Evolutionary conservation across 2,797 vertebrate genomes (phyloP), one percentile per base, ranked within the genome.

Genomic region (Eulemur coronatus): DNA sequence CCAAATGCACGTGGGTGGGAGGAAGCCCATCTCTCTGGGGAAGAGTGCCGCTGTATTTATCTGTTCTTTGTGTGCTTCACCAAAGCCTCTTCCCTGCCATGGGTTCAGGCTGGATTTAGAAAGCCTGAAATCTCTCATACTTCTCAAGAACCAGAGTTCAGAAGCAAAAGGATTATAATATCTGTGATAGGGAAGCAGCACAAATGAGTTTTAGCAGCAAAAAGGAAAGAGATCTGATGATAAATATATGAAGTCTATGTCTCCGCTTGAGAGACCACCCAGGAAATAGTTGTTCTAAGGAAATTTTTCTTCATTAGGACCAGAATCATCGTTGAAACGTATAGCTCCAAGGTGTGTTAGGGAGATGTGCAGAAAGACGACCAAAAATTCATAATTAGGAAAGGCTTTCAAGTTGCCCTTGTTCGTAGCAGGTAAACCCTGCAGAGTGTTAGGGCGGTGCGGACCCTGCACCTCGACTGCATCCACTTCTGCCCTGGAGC

Each of bases 121-220:
- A 82, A 95, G 65, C 48, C 90, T 38, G 50, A 63, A 88, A n/a
- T 75, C 43, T 52, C 65, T 38, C 48, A 14, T n/a, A 59, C 43
- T 82, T 86, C 90, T 86, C n/a, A 85, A 89, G 75, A 97, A 86
- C 63, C 69, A 65, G 67, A 86, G 50, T 61, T 89, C 35, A 59
- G 38, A 94, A 28, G 13, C 10, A 20, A 63, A 59, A 78, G 9
- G 79, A 70, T 30, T 50, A 67, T n/a, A 55, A 33, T 43, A 14
- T 48, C 75, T 69, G 18, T 65, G 67, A 79, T 26, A 75, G 20
- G 52, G 46, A 70, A 79, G 4, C 46, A 73, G 67, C 41, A 52
- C 18, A 38, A 59, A 52, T 70, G 61, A 61, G 57, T 55, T 72
- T 90, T 38, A 69, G 69, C 50, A 69, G 65, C 35, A 92, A 50